Evolutionary conservation across 2,113 vertebrate genomes (phyloP), one percentile per base, ranked within the genome.

Genomic region (Ahaetulla prasina): DNA sequence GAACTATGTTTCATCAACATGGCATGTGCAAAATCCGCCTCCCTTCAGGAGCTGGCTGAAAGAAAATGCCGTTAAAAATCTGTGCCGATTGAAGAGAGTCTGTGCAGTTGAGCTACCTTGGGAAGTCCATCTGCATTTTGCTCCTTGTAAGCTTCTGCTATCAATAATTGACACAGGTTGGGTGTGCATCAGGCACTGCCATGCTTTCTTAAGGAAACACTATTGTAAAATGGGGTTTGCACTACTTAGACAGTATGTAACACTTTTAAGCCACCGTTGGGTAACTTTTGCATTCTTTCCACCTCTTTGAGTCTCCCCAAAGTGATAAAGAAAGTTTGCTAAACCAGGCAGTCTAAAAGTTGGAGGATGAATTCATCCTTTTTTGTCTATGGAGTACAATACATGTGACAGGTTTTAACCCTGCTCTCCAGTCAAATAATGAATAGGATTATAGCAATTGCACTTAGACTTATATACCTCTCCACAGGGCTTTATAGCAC

Each of bases 61-160:
- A 88, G 52, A 84, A 88, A 92, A 92, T 20, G 35, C 54, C 20
- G 6, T 88, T 90, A 88, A 92, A 92, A 92, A 20, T 49, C 52
- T 35, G 14, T 12, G 3, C 88, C 91, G 50, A 25, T 2, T 2
- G 91, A 54, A 12, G 60, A 50, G 86, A 57, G 20, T 22, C 91
- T 63, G 45, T 35, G 57, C 10, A 14, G 74, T 87, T 85, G 49
- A 57, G 5, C n/a, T 74, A 85, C 45, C 3, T 20, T 45, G 86
- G 87, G 87, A 89, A 53, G 68, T 45, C 87, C 90, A 68, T 18
- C 23, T 4, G 30, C 49, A 49, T 68, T 89, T 74, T 49, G 87
- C 23, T 68, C 52, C 74, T 89, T 30, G 39, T 22, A 35, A 45
- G 47, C 20, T 84, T 57, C n/a, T 12, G 53, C 25, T 0, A 23